Evolutionary conservation across 2,888 invertebrate species (phyloP), one percentile per base, ranked within the genome.

Genomic region (Diarsia rubi): DNA sequence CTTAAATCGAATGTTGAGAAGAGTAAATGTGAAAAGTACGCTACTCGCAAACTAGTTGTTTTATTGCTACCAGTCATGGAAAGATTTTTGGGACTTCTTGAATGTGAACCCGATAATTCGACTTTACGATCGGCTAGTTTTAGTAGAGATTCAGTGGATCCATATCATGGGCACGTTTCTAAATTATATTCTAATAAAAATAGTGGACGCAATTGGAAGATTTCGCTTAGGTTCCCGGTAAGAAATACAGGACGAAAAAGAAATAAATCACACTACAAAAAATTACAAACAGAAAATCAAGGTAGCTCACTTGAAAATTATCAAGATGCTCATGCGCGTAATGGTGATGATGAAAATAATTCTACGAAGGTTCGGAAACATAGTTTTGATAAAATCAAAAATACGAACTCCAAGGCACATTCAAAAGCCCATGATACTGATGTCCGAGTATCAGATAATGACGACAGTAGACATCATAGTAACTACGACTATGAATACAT

Each of bases 81-180:
- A 69, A 60, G 86, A 27, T 88, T 73, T 59, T 67, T 73, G 60
- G n/a, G 67, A 1, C 73, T 79, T 27, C 66, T 71, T 12, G 85
- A 86, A 64, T 88, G 88, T 71, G 31, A 78, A 75, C 24, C 75
- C 27, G 88, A 86, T 65, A 75, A 84, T 11, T 37, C 37, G 6
- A 87, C 86, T 0, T 60, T 84, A 19, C 78, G 86, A 78, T 79
- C 84, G n/a, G 5, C n/a, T 4, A 59, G 60, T 47, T 31, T 65
- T 52, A 45, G 45, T 47, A 52, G 12, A 37, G 6, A 66, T 37
- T 57, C 45, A 27, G 42, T 49, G 11, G 21, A 73, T 31, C 72
- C 63, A n/a, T 60, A 63, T 49, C 54, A 69, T 69, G 59, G 54
- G 24, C 57, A 76, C 47, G 60, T 49, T 45, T 57, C 72, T 8